Percentiles rank a stretch among this genome's conserved stretches.
Evolutionary conservation across 2,113 vertebrate genomes (phyloP).

Genomic region (Cygnus buccinator): DNA sequence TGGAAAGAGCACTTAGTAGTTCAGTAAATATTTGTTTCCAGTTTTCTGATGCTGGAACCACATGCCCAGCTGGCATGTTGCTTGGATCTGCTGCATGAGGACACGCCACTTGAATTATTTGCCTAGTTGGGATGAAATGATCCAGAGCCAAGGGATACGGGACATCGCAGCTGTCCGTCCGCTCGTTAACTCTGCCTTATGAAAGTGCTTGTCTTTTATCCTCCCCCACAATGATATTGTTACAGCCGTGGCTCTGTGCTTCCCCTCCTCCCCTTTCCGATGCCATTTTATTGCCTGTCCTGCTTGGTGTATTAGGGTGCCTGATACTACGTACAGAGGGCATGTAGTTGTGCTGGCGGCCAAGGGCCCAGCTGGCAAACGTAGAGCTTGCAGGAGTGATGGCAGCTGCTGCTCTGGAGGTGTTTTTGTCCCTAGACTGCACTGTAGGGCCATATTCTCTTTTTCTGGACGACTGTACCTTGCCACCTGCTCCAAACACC

Average conservation of each 20-base stretch:
- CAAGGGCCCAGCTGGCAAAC: background rate
- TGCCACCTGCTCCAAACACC: background rate
- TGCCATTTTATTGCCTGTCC: background rate
- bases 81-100: background rate
- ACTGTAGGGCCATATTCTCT: background rate
- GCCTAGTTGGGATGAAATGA: background rate
- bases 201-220: background rate
- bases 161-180: background rate
- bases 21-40: background rate
- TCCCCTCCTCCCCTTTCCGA: background rate
- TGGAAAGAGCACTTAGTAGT: constrained; percentile 50
- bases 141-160: background rate
- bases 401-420: background rate
- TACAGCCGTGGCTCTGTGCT: background rate
- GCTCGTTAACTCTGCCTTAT: background rate
- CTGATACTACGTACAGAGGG: background rate
- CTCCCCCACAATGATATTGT: background rate
- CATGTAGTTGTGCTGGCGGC: background rate
- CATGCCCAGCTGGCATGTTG: background rate
- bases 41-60: background rate
- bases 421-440: background rate
- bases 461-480: background rate
- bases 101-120: background rate
- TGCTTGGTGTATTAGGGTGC: no score
- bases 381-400: background rate